Conservation (phyloP, 1,140 invertebrate species). For the Mycetomoellerius zeteki region DNA sequence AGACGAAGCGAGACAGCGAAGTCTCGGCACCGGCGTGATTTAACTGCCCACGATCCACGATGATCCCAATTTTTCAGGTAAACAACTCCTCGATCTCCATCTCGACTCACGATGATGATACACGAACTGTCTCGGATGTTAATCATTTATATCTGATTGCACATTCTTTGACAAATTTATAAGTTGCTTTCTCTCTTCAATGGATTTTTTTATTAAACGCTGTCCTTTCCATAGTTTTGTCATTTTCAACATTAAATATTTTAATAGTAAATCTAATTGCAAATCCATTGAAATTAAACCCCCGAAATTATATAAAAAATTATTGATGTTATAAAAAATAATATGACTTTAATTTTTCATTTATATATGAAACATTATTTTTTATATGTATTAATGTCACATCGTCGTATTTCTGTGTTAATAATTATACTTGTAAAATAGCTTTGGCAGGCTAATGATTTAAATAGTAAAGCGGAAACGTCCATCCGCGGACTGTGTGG, state of each 20-base stretch:
- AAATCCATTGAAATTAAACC: background rate
- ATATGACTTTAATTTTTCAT: background rate
- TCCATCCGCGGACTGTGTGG: background rate
- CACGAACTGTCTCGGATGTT: background rate
- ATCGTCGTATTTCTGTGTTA: background rate
- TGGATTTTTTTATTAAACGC: background rate
- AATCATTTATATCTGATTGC: background rate
- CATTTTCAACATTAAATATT: background rate
- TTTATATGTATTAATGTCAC: background rate
- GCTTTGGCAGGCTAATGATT: background rate
- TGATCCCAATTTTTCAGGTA: constrained; percentile 30
- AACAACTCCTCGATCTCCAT: constrained; percentile 33
- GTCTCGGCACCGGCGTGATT: constrained; percentile 27
- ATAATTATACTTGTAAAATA: background rate
- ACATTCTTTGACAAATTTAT: background rate
- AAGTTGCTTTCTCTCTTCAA: background rate
- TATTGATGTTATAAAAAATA: background rate
- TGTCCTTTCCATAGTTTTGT: no score
- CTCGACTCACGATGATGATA: background rate
- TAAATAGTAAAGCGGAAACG: constrained; percentile 8
- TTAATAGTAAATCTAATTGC: background rate
- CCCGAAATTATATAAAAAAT: background rate
- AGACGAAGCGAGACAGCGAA: constrained; percentile 26
- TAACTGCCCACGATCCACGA: constrained; percentile 16
- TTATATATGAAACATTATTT: background rate